phyloP scores from a whole-genome alignment of 1,140 invertebrate species.

The Halyomorpha halys region DNA sequence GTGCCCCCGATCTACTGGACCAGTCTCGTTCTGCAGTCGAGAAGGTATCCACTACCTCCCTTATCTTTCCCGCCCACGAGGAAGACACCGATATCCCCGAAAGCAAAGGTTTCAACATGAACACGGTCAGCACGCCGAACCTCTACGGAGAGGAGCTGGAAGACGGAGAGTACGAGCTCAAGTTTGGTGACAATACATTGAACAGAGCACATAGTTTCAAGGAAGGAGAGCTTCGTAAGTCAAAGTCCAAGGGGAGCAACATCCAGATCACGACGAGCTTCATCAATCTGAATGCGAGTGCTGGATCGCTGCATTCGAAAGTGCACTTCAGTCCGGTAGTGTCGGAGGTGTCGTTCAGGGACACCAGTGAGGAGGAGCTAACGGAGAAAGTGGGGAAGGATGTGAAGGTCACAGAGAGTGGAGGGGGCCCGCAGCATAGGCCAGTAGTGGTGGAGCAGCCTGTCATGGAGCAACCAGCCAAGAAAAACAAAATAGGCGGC shows the following conservation, averaged over 20 bases:
- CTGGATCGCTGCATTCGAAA: slow-evolving; percentile 35
- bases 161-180: slow-evolving; percentile 30
- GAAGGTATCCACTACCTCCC: slow-evolving; percentile 22
- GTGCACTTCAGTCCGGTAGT: slow-evolving; percentile 61
- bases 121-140: slow-evolving; percentile 50
- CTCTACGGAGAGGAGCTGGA: slow-evolving; percentile 39
- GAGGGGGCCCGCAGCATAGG: slow-evolving; percentile 34
- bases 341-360: slow-evolving; percentile 58
- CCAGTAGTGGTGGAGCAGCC: slow-evolving; percentile 20
- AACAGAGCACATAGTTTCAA: slow-evolving; percentile 30
- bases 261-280: slow-evolving; percentile 33
- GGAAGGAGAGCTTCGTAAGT: slow-evolving; percentile 26
- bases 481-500: slow-evolving; percentile 39
- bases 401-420: slow-evolving; percentile 20
- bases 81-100: slow-evolving; percentile 25
- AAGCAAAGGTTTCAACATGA: neutral
- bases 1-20: slow-evolving; percentile 32
- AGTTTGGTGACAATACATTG: slow-evolving; percentile 26
- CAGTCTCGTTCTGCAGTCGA: slow-evolving; percentile 16
- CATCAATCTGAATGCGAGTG: slow-evolving; percentile 34
- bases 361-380: slow-evolving; percentile 32
- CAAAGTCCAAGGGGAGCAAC: slow-evolving; percentile 30
- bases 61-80: slow-evolving; percentile 21
- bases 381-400: slow-evolving; percentile 27
- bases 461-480: slow-evolving; percentile 22